Evolutionary conservation across 2,888 invertebrate species (phyloP).

Genomic region (Asteroscopus sphinx): DNA sequence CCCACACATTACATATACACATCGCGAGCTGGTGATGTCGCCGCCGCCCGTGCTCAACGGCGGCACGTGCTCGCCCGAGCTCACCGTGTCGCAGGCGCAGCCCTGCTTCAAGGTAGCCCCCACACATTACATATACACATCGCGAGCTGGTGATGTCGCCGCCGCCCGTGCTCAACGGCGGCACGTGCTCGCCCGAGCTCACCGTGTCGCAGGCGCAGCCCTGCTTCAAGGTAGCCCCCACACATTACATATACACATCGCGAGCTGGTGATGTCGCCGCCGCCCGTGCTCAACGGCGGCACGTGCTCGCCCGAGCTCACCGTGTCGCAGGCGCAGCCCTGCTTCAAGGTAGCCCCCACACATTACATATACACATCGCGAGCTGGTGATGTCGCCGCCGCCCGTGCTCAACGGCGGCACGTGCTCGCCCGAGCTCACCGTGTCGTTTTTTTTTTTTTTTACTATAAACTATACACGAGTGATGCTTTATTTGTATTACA

Average conservation of each 20-base stretch:
- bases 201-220: conserved; percentile 79
- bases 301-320: conserved; percentile 83
- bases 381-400: no score
- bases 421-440: conserved; percentile 82
- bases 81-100: conserved; percentile 78
- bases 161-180: conserved; percentile 78
- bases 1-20: no score
- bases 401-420: conserved; percentile 78
- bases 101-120: conserved; percentile 71
- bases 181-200: conserved; percentile 83
- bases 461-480: no score
- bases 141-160: conserved; percentile 81
- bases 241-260: no score
- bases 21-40: no score
- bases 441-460: no score
- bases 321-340: conserved; percentile 78
- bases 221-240: no score
- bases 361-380: no score
- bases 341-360: no score
- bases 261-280: conserved; percentile 80
- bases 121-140: no score
- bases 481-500: no score
- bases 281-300: conserved; percentile 78
- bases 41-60: conserved; percentile 81
- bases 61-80: conserved; percentile 81